These are phyloP conservation scores for Mystacides longicornis DNA, from an alignment of 2,888 invertebrate genomes.

Conservation along the genomic window DNA sequence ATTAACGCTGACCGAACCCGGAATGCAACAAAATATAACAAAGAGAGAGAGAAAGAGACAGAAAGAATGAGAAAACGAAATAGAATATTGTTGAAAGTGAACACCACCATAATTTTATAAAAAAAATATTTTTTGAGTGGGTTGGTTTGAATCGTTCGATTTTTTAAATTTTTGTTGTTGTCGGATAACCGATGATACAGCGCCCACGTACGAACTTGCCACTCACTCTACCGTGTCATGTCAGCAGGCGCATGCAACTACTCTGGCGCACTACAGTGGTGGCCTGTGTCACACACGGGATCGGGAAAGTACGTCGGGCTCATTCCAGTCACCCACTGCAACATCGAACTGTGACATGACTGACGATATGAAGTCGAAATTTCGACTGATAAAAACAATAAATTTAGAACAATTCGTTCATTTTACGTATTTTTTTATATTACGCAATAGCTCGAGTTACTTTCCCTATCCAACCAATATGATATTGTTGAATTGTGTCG, in stretches of 20 bases:
- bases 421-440: too few relatives aligned
- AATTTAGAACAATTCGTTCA: too few relatives aligned
- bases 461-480: slow-evolving; percentile 10
- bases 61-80: background rate
- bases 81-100: background rate
- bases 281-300: slow-evolving; percentile 20
- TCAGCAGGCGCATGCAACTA: slow-evolving; percentile 26
- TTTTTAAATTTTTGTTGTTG: background rate
- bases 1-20: slow-evolving; percentile 28
- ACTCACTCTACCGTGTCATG: slow-evolving; percentile 20
- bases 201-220: slow-evolving; percentile 25
- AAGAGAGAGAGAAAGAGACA: slow-evolving; percentile 3
- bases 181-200: slow-evolving; percentile 26
- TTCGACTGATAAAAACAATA: too few relatives aligned
- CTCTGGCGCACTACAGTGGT: slow-evolving; percentile 12
- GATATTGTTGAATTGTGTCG: too few relatives aligned
- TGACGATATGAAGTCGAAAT: too few relatives aligned
- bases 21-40: slow-evolving; percentile 12
- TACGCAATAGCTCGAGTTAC: slow-evolving; percentile 6
- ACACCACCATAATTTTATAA: too few relatives aligned
- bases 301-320: slow-evolving; percentile 27
- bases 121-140: background rate
- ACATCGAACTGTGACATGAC: too few relatives aligned
- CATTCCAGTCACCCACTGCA: background rate
- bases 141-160: background rate